A percentile compares a stretch with the other conserved stretches of the same genome.
Evolutionary conservation across 2,888 invertebrate genomes (phyloP).

Genomic region (Erebia aethiops): DNA sequence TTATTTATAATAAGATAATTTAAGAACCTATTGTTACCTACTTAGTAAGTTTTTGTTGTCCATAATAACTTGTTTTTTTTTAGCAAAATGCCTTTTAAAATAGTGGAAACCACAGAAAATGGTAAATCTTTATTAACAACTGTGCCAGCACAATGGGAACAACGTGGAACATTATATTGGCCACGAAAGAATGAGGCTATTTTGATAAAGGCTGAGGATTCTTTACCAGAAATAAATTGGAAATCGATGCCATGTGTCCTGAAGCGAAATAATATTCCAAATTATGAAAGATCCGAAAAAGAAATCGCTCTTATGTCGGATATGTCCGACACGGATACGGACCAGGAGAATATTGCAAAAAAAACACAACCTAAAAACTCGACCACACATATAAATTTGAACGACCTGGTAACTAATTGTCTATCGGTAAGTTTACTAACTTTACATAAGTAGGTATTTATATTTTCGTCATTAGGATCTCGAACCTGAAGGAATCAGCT

Average conservation of each 20-base stretch:
- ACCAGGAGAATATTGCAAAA: constrained; percentile 1
- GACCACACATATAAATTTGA: not conserved
- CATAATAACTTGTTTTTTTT: constrained; percentile 20
- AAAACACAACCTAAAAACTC: not conserved
- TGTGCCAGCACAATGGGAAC: constrained; percentile 29
- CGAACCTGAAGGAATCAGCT: constrained; percentile 7
- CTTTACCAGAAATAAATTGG: constrained; percentile 22
- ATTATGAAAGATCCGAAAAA: constrained; percentile 2
- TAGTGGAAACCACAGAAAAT: constrained; percentile 33
- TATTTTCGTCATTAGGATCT: constrained; percentile 6
- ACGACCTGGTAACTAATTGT: not conserved
- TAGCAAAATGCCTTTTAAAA: constrained; percentile 34
- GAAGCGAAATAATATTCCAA: constrained; percentile 17
- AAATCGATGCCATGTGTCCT: constrained; percentile 22
- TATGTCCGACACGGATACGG: not conserved
- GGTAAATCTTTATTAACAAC: constrained; percentile 33
- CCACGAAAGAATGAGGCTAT: constrained; percentile 21
- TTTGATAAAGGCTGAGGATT: constrained; percentile 24
- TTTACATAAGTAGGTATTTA: constrained; percentile 11
- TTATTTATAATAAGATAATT: constrained; percentile 16
- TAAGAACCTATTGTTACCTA: constrained; percentile 13
- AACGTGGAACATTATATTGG: constrained; percentile 22
- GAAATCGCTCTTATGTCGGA: constrained; percentile 1
- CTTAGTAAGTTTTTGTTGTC: constrained; percentile 23
- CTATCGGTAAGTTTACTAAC: constrained; percentile 1